These are phyloP conservation scores for Synergus japonicus DNA, from an alignment of 2,888 invertebrate genomes.

Conservation along the genomic window DNA sequence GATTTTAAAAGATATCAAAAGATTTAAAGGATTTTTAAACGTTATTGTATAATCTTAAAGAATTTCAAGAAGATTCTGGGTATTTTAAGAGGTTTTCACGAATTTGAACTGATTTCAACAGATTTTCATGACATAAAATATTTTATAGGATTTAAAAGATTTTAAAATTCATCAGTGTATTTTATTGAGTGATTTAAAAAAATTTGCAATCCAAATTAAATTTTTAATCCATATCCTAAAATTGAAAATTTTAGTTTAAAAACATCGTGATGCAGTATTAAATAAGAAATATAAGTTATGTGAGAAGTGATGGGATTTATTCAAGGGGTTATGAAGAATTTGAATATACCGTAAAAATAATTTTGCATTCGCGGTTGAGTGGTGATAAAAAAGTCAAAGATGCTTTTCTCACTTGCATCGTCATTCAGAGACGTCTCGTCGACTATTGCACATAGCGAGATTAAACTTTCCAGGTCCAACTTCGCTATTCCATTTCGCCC, in stretches of 20 bases:
- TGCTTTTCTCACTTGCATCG: constrained; percentile 47
- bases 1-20: no score
- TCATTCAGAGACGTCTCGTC: constrained; percentile 45
- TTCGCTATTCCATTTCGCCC: constrained; percentile 69
- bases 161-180: no score
- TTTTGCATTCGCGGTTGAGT: background rate
- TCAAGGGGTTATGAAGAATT: background rate
- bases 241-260: background rate
- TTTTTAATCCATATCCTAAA: no score
- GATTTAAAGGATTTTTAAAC: no score
- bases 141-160: no score
- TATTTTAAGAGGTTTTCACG: no score
- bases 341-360: background rate
- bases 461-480: constrained; percentile 62
- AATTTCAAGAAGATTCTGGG: no score
- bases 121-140: no score
- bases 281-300: background rate
- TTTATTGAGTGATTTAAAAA: no score
- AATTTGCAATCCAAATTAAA: constrained; percentile 5
- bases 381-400: constrained; percentile 25
- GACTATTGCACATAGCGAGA: constrained; percentile 52
- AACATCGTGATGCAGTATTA: background rate
- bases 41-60: background rate
- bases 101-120: no score
- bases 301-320: background rate